These are phyloP conservation scores for Torymus texanus DNA, from an alignment of 2,888 invertebrate genomes.

Conservation along the genomic window DNA sequence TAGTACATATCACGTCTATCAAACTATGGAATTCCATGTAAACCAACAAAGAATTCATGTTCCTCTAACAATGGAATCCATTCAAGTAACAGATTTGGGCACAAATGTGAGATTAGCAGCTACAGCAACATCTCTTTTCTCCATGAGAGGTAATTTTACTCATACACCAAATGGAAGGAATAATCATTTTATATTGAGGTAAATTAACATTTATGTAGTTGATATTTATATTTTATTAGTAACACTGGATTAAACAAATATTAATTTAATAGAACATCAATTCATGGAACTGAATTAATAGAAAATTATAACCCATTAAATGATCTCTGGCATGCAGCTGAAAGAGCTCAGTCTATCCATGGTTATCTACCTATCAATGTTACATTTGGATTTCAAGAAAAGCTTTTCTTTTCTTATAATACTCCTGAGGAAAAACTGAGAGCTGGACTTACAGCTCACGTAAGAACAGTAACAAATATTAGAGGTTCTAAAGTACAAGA, in stretches of 20 bases:
- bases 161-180: slow-evolving; percentile 78
- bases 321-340: slow-evolving; percentile 81
- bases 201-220: slow-evolving; percentile 77
- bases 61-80: slow-evolving; percentile 77
- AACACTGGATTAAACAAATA: not conserved
- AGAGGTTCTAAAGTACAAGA: slow-evolving; percentile 61
- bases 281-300: slow-evolving; percentile 76
- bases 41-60: slow-evolving; percentile 78
- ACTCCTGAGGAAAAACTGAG: slow-evolving; percentile 69
- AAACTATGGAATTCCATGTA: slow-evolving; percentile 74
- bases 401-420: slow-evolving; percentile 69
- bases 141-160: slow-evolving; percentile 83
- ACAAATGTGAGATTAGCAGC: slow-evolving; percentile 79
- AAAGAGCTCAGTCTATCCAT: slow-evolving; percentile 82
- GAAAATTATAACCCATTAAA: slow-evolving; percentile 81
- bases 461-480: slow-evolving; percentile 69
- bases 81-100: slow-evolving; percentile 79
- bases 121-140: slow-evolving; percentile 78
- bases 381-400: slow-evolving; percentile 69
- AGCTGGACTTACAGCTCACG: slow-evolving; percentile 69
- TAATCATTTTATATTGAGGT: slow-evolving; percentile 79
- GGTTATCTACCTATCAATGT: slow-evolving; percentile 80
- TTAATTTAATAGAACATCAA: slow-evolving; percentile 75
- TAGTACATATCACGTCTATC: slow-evolving; percentile 67
- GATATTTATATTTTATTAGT: not conserved